A percentile compares a stretch with the other conserved stretches of the same genome.
Conservation (phyloP, 2,797 vertebrate species). For the Sebastes goodei region DNA sequence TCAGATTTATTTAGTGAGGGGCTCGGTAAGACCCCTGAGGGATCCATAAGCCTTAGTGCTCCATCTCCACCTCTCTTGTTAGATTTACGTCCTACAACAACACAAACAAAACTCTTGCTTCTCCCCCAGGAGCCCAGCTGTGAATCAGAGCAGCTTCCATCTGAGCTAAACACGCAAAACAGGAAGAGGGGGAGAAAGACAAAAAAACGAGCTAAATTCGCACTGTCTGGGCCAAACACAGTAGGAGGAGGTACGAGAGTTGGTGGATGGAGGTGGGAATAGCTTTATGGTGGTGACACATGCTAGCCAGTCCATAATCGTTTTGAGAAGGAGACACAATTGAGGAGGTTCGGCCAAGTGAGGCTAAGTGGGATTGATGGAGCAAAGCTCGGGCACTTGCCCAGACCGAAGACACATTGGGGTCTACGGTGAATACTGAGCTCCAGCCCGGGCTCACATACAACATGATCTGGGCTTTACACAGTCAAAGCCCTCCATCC, state of each 20-base stretch:
- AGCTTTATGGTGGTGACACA: slow-evolving; percentile 51
- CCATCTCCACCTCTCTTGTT: slow-evolving; percentile 76
- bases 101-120: slow-evolving; percentile 80
- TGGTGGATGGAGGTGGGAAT: slow-evolving; percentile 21
- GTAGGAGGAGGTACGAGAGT: slow-evolving; percentile 22
- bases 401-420: slow-evolving; percentile 61
- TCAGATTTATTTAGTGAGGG: slow-evolving; percentile 84
- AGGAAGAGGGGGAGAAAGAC: slow-evolving; percentile 34
- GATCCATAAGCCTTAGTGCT: slow-evolving; percentile 77
- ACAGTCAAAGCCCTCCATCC: slow-evolving; percentile 71
- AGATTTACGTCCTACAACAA: slow-evolving; percentile 83
- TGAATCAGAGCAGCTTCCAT: slow-evolving; percentile 70
- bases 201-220: slow-evolving; percentile 33
- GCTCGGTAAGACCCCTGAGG: slow-evolving; percentile 70
- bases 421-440: slow-evolving; percentile 66
- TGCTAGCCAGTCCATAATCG: slow-evolving; percentile 60
- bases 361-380: slow-evolving; percentile 73
- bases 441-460: slow-evolving; percentile 57
- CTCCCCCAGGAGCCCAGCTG: slow-evolving; percentile 75
- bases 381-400: slow-evolving; percentile 52
- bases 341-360: slow-evolving; percentile 56
- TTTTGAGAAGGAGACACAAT: slow-evolving; percentile 62
- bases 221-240: slow-evolving; percentile 31
- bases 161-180: slow-evolving; percentile 52
- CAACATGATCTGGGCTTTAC: slow-evolving; percentile 78